These are phyloP conservation scores for Gavia stellata DNA, from an alignment of 2,113 vertebrate genomes.

Conservation along the genomic window DNA sequence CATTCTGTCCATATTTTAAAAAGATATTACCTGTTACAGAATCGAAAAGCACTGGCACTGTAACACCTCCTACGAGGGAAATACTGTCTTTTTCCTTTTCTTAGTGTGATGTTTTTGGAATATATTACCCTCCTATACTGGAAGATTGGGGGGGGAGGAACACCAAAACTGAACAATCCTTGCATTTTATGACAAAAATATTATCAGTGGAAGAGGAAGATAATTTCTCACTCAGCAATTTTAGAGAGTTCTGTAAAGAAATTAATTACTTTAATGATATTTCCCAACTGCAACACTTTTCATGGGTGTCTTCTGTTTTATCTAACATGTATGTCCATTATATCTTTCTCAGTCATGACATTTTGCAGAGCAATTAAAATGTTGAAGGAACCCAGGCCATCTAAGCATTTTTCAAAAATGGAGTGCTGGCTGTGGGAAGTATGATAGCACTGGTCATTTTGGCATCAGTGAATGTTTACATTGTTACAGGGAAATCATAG, in stretches of 20 bases:
- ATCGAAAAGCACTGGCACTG: neutral
- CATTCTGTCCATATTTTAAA: neutral
- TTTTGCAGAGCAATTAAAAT: neutral
- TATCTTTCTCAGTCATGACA: neutral
- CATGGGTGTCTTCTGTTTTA: neutral
- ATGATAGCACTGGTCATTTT: neutral
- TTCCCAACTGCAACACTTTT: neutral
- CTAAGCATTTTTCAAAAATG: neutral
- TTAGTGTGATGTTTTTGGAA: neutral
- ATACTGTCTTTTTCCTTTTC: neutral
- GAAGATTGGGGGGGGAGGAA: neutral
- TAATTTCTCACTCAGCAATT: neutral
- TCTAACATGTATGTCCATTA: neutral
- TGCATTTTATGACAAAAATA: neutral
- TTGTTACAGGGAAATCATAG: neutral
- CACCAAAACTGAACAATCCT: neutral
- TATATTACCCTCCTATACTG: neutral
- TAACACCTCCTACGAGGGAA: neutral
- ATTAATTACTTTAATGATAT: neutral
- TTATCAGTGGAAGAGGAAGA: neutral
- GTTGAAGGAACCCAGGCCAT: neutral
- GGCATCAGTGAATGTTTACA: neutral
- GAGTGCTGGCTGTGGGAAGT: neutral
- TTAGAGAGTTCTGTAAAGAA: neutral
- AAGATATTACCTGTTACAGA: neutral